These are phyloP conservation scores for Selene dorsalis DNA, from an alignment of 2,797 vertebrate genomes.

Conservation along the genomic window DNA sequence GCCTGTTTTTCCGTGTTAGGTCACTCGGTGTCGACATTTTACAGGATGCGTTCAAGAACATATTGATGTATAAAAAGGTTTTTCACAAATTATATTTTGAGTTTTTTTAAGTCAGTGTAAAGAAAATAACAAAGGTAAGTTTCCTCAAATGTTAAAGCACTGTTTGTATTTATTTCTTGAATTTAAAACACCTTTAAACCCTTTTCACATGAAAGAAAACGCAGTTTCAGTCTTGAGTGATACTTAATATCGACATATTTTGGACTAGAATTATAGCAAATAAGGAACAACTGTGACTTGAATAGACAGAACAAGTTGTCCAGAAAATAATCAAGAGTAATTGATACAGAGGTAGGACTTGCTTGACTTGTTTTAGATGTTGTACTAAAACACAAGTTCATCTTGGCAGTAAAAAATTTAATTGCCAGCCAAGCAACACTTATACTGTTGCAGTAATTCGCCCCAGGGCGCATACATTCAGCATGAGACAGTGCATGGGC, in stretches of 20 bases:
- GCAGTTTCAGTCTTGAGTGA: too few species aligned
- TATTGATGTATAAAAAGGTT: background rate
- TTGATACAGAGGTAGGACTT: background rate
- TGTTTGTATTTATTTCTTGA: background rate
- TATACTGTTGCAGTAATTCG: background rate
- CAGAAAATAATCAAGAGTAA: background rate
- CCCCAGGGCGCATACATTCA: background rate
- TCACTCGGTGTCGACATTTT: background rate
- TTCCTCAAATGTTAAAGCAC: background rate
- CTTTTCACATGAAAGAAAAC: too few species aligned
- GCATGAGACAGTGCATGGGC: background rate
- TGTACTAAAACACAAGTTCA: background rate
- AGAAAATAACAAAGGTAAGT: background rate
- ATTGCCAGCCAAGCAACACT: background rate
- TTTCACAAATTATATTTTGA: background rate
- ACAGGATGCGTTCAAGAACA: slow-evolving; percentile 3
- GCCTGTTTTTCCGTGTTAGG: background rate
- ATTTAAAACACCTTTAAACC: background rate
- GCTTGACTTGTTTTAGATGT: background rate
- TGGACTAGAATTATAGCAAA: background rate
- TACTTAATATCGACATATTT: too few species aligned
- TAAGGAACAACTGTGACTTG: background rate
- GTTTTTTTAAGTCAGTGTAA: background rate
- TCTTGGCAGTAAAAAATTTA: background rate
- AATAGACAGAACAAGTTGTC: background rate